Conservation (phyloP, 2,888 invertebrate genomes). For the Mesoligia furuncula region DNA sequence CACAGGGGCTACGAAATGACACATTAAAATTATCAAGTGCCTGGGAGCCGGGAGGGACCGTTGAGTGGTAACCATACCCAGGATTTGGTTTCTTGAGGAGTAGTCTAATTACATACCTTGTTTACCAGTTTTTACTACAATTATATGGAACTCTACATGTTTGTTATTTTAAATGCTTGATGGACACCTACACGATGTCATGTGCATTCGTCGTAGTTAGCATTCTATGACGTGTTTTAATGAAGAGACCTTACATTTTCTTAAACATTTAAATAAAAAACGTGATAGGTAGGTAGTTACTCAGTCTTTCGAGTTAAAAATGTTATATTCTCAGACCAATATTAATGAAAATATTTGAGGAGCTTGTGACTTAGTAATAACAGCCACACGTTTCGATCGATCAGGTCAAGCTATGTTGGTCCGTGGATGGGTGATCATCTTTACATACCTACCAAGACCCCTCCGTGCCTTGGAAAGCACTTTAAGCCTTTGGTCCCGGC, state of each 20-base stretch:
- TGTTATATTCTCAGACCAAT: background rate
- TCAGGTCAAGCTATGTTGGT: too few species aligned
- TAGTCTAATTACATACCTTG: background rate
- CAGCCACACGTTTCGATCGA: too few species aligned
- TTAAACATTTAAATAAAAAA: background rate
- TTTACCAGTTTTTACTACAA: background rate
- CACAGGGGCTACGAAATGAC: conserved; percentile 90
- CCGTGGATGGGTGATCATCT: too few species aligned
- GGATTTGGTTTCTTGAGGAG: background rate
- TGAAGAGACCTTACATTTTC: background rate
- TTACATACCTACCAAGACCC: too few species aligned
- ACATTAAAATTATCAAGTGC: background rate
- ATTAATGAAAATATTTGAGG: background rate
- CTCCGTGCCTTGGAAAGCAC: too few species aligned
- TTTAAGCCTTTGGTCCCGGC: too few species aligned
- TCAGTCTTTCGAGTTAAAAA: background rate
- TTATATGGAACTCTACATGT: background rate
- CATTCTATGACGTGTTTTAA: too few species aligned
- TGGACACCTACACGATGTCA: background rate
- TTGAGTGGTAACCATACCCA: background rate
- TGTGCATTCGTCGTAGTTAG: background rate
- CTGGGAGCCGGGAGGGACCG: background rate
- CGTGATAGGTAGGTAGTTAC: background rate
- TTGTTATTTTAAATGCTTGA: background rate
- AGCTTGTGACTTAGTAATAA: too few species aligned